These are phyloP conservation scores for Diaphora mendica DNA, from an alignment of 2,888 invertebrate genomes.

Conservation along the genomic window DNA sequence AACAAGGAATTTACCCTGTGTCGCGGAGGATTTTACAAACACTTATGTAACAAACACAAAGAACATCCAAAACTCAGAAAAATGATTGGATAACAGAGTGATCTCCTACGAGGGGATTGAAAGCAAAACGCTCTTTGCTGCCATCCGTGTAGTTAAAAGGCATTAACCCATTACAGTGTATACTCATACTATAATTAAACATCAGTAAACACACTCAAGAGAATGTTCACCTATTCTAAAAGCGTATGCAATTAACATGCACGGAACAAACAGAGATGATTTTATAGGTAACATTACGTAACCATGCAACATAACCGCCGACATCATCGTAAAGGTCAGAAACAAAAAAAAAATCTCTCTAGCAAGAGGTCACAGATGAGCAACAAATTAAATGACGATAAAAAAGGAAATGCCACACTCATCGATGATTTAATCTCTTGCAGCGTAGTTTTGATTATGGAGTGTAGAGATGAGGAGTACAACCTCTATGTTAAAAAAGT, in stretches of 20 bases:
- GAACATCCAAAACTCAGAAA: no score
- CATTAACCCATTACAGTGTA: no score
- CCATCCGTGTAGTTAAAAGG: no score
- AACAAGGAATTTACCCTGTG: no score
- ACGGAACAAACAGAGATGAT: slow-evolving; percentile 24
- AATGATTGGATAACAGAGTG: no score
- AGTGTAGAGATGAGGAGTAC: no score
- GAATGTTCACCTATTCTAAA: slow-evolving; percentile 18
- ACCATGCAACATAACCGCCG: slow-evolving; percentile 31
- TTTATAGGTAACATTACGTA: slow-evolving; percentile 37
- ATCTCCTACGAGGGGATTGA: no score
- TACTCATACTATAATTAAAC: neutral
- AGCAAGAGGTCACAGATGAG: slow-evolving; percentile 10
- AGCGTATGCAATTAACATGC: slow-evolving; percentile 21
- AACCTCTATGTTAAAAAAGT: no score
- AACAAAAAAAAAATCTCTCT: slow-evolving; percentile 24
- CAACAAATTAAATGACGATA: slow-evolving; percentile 13
- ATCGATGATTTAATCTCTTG: neutral
- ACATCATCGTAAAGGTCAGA: slow-evolving; percentile 43
- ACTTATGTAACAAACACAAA: no score
- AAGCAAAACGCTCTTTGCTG: no score
- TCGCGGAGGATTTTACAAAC: no score
- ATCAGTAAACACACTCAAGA: slow-evolving; percentile 14
- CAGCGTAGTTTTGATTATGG: neutral
- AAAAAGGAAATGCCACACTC: slow-evolving; percentile 18